A percentile compares a stretch with the other conserved stretches of the same genome.
Evolutionary conservation across 2,797 vertebrate genomes (phyloP).

Genomic region (Spizella passerina): DNA sequence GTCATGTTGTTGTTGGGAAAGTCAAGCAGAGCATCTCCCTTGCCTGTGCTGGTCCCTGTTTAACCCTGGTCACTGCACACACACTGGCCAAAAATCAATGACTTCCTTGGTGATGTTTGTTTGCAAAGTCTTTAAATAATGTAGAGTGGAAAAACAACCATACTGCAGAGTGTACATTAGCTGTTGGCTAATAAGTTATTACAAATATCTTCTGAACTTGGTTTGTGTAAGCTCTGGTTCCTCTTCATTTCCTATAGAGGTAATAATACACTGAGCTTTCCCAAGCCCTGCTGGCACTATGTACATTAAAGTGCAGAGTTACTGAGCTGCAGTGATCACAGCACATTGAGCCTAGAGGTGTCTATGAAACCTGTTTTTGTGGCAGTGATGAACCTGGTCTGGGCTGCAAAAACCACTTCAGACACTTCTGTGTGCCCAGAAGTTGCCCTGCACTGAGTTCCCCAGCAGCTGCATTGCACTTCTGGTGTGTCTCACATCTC

Average conservation of each 20-base stretch:
- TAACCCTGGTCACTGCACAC: neutral
- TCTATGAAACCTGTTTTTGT: neutral
- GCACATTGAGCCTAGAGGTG: neutral
- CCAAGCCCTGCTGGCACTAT: neutral
- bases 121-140: conserved; percentile 21
- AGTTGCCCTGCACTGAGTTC: neutral
- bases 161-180: neutral
- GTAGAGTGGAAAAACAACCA: neutral
- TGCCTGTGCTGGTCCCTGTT: neutral
- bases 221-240: neutral
- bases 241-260: neutral
- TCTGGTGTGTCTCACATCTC: accelerated
- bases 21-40: neutral
- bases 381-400: neutral
- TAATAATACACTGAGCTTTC: neutral
- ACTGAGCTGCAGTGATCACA: neutral
- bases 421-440: neutral
- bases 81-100: neutral
- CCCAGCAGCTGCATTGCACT: neutral
- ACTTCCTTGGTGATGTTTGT: conserved; percentile 7
- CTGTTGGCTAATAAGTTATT: neutral
- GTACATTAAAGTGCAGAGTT: neutral
- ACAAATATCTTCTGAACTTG: neutral
- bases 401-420: neutral
- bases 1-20: neutral